Base-by-base conservation (phyloP, 1,140 invertebrate genomes). In the Drosophila murphyi region DNA sequence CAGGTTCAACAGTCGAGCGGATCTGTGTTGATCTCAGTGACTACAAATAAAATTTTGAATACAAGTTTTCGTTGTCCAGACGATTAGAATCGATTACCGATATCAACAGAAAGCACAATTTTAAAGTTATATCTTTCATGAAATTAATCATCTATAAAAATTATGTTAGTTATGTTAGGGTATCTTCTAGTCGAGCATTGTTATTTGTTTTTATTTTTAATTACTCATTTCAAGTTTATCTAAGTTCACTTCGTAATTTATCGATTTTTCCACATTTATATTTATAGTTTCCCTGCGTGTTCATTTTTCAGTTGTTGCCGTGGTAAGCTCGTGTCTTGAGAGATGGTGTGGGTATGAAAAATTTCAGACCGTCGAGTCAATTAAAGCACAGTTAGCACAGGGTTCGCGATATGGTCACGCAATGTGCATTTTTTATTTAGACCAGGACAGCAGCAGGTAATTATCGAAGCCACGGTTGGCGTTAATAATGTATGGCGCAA, bases 351-450 rank as follows among this genome's bases (percentile, higher is more conserved):
- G 34, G 41, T 43, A 51, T 68, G 45, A 65, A 51, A 71, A 64
- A 41, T 56, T 55, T 50, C 35, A 39, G 65, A 65, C 43, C 65
- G 61, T 47, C 69, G 43, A 37, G 47, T 31, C 64, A 74, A 77
- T 77, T 64, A 74, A 77, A 73, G 52, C 48, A 54, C 64, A 77
- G 62, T 62, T 57, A 48, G 32, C 39, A 3, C 31, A 31, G 10
- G 8, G 12, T 43, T 43, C 55, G 10, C 50, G 56, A 54, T n/a
- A 8, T 39, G 29, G 75, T 63, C 75, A 77, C 75, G 75, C 64
- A 68, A 77, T 73, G 39, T 77, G 75, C 71, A 73, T 73, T 73
- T 37, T 62, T 73, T 68, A 68, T 68, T 34, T 63, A 62, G 62
- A 28, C 60, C 43, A 64, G 52, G 51, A 48, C 68, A 34, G 34